phyloP scores from a whole-genome alignment of 2,797 vertebrate genomes.

The Ceryle rudis region DNA sequence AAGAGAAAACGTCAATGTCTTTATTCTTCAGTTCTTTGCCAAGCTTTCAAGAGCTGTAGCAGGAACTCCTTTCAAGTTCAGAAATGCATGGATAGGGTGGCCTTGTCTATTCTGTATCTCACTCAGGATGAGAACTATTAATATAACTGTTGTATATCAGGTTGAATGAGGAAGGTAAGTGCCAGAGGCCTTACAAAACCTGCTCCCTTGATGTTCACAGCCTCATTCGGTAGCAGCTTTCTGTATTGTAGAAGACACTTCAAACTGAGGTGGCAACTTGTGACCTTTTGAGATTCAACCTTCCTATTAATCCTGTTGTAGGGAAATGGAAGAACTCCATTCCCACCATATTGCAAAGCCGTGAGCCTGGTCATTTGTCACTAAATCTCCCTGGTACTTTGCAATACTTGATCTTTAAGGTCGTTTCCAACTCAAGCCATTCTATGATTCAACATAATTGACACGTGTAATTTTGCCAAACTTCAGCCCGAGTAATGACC shows the following conservation, averaged over 20 bases:
- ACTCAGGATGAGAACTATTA: background rate
- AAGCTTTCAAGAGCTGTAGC: background rate
- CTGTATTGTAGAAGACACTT: background rate
- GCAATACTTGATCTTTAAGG: background rate
- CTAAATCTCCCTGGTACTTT: background rate
- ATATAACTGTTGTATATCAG: background rate
- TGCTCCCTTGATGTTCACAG: background rate
- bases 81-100: background rate
- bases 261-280: background rate
- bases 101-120: background rate
- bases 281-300: background rate
- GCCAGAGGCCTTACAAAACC: background rate
- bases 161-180: background rate
- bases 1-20: background rate
- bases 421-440: too few species aligned
- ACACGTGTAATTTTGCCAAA: background rate
- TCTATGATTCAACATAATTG: background rate
- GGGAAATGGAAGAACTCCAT: background rate
- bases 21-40: background rate
- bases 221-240: background rate
- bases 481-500: background rate
- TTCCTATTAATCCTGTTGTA: background rate
- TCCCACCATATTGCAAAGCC: background rate
- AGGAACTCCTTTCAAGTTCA: background rate
- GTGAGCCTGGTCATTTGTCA: accelerated